A percentile compares a stretch with the other conserved stretches of the same genome.
phyloP scores from a whole-genome alignment of 2,113 vertebrate species.

The Callionymus lyra region DNA sequence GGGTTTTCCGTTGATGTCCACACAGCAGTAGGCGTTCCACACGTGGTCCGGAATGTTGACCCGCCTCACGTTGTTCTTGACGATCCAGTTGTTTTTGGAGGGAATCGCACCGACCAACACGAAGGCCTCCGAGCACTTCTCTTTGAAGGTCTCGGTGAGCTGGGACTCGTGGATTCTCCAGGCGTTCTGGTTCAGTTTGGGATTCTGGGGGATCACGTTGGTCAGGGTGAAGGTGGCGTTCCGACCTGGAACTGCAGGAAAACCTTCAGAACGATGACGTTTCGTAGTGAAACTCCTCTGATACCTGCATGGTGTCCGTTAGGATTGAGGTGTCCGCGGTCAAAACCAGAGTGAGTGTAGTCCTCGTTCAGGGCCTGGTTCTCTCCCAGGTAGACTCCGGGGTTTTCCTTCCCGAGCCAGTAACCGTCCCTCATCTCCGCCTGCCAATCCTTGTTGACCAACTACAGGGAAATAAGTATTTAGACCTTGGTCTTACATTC shows the following conservation, averaged over 20 bases:
- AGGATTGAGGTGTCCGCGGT: constrained; percentile 68
- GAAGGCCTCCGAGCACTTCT: constrained; percentile 49
- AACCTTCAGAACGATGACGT: background rate
- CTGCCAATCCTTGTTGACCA: constrained; percentile 55
- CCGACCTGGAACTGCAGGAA: constrained; percentile 49
- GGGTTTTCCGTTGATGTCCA: constrained; percentile 50
- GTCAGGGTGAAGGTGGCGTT: constrained; percentile 68
- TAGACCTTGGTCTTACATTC: too few relatives aligned
- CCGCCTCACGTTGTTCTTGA: constrained; percentile 58
- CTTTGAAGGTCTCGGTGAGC: constrained; percentile 42
- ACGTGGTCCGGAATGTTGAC: constrained; percentile 67
- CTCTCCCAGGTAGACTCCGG: constrained; percentile 53
- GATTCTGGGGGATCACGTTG: constrained; percentile 65
- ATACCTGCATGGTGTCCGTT: constrained; percentile 66
- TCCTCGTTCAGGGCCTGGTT: constrained; percentile 66
- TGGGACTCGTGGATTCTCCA: constrained; percentile 58
- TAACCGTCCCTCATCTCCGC: constrained; percentile 60
- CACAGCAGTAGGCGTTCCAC: constrained; percentile 68
- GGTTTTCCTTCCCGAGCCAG: constrained; percentile 52
- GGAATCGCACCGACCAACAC: constrained; percentile 63
- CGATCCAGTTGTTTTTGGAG: constrained; percentile 58
- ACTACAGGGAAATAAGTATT: constrained; percentile 30
- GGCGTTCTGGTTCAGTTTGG: constrained; percentile 59
- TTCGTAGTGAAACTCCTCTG: background rate
- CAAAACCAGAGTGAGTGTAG: constrained; percentile 59